Evolutionary conservation across 2,113 vertebrate genomes (phyloP), one percentile per base, ranked within the genome.

Genomic region (Anser cygnoides): DNA sequence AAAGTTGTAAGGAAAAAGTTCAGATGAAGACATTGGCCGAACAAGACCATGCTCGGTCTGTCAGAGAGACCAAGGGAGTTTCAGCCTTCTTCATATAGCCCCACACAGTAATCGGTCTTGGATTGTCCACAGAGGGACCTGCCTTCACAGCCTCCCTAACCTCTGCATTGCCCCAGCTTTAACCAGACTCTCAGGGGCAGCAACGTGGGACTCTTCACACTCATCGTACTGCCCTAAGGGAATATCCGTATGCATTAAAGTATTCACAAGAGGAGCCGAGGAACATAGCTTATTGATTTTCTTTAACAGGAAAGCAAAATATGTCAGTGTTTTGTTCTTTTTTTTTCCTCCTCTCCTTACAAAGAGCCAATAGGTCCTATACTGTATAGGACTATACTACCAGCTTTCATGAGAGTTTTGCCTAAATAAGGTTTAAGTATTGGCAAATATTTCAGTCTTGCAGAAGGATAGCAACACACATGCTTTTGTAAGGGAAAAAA

Each of bases 361-460:
- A 84, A 66, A 37, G 18, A 92, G 6, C 3, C 65, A 55, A 14
- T 91, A 66, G 50, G 35, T 73, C 37, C 41, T 68, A 43, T 29
- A 55, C 41, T 62, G 20, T 49, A 49, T 21, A 49, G 46, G 37
- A 73, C 11, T 49, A 49, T 49, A 49, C 6, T 73, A 28, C 21
- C 23, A 25, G 50, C 50, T 52, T 12, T 57, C 35, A 26, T 63
- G 87, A 68, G 31, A 80, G 13, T 43, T 83, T 73, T 80, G 87
- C 59, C 63, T 88, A 83, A 85, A 77, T 29, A 70, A 83, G 84
- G 62, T 76, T 81, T 54, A 79, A 68, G 44, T 82, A 83, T 35
- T 90, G 82, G 39, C 62, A 94, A 86, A 73, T 61, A 33, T 22
- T 75, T 87, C 3, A 5, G 58, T 72, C 46, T 82, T 78, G 81